phyloP scores from a whole-genome alignment of 2,797 vertebrate genomes.

The Centroberyx gerrardi region DNA sequence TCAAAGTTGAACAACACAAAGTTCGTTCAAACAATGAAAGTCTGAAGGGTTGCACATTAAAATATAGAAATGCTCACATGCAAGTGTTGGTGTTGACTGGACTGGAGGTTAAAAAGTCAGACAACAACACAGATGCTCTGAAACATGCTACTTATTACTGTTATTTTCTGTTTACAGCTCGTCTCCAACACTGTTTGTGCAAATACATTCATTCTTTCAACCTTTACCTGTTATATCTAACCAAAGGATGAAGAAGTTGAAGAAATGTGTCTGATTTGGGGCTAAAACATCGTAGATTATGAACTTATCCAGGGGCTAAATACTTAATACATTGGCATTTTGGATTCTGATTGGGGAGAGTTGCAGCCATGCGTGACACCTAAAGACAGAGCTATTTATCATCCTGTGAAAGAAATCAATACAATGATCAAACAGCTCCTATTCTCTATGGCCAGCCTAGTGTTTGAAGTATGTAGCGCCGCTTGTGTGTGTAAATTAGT shows the following conservation, averaged over 20 bases:
- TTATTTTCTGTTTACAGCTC: not conserved
- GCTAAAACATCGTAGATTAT: not conserved
- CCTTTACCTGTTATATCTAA: not conserved
- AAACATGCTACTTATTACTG: not conserved
- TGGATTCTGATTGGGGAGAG: not conserved
- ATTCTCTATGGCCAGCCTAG: not conserved
- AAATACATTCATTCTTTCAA: not conserved
- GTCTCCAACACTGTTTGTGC: not conserved
- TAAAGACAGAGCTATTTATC: not conserved
- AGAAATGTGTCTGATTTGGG: not conserved
- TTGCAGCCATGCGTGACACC: not conserved
- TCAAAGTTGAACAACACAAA: too few species aligned
- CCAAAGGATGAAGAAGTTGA: not conserved
- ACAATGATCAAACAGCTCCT: conserved; percentile 15
- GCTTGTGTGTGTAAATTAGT: conserved; percentile 1
- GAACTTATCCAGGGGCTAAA: not conserved
- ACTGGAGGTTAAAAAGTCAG: too few species aligned
- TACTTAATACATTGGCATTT: not conserved
- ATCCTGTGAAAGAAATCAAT: conserved; percentile 23
- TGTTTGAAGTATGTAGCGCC: conserved; percentile 7
- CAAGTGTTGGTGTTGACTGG: too few species aligned
- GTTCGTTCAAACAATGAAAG: too few species aligned
- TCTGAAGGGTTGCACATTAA: too few species aligned
- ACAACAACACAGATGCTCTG: not conserved
- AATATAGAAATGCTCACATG: too few species aligned